A percentile compares a stretch with the other conserved stretches of the same genome.
These are phyloP conservation scores for Entomobrya proxima DNA, from an alignment of 2,888 invertebrate species.

Conservation along the genomic window DNA sequence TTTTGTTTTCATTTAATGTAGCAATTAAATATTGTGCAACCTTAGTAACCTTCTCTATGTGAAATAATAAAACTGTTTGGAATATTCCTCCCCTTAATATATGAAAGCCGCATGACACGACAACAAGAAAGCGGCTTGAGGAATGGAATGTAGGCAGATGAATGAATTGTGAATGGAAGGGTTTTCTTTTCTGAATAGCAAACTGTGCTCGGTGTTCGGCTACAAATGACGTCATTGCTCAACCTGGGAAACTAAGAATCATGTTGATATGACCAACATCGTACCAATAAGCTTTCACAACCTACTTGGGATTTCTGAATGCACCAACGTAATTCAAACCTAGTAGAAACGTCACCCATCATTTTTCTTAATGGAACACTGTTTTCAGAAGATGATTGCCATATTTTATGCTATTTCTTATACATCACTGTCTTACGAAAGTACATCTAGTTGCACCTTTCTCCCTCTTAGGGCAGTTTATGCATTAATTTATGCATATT, in stretches of 20 bases:
- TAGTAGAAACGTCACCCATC: too few relatives aligned
- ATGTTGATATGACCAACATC: not conserved
- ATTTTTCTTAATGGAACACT: too few relatives aligned
- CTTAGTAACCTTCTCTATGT: not conserved
- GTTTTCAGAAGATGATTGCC: too few relatives aligned
- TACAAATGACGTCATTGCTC: conserved; percentile 39
- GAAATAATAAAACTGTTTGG: not conserved
- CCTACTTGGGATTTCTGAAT: not conserved
- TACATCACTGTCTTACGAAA: too few relatives aligned
- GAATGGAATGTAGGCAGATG: conserved; percentile 38
- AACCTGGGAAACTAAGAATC: not conserved
- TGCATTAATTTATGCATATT: too few relatives aligned
- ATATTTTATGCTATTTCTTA: too few relatives aligned
- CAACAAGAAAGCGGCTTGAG: not conserved
- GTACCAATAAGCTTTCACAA: not conserved
- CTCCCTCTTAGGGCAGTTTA: too few relatives aligned
- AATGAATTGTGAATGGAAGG: conserved; percentile 50
- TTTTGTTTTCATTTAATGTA: conserved; percentile 11
- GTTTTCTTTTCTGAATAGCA: conserved; percentile 1
- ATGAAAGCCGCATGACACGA: conserved; percentile 11
- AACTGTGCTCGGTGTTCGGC: not conserved
- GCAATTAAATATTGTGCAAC: not conserved
- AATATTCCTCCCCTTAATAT: not conserved
- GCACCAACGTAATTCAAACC: too few relatives aligned
- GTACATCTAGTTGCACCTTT: too few relatives aligned